phyloP scores from a whole-genome alignment of 2,113 vertebrate genomes.

The Notechis scutatus region DNA sequence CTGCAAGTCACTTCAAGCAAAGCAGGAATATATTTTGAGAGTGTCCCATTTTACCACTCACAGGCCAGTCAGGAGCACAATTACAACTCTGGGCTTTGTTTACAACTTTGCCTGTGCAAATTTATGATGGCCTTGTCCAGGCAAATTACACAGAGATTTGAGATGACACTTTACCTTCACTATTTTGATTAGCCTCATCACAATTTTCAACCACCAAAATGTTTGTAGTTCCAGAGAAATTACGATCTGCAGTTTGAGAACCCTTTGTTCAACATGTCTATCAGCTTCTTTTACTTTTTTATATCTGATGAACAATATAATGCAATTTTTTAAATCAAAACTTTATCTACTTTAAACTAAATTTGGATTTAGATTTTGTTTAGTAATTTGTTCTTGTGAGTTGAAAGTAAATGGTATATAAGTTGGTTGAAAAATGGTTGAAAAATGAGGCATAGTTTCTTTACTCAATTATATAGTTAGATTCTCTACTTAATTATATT shows the following conservation, averaged over 20 bases:
- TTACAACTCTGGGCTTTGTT: neutral
- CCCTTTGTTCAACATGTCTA: neutral
- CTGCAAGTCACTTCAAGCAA: too few relatives aligned
- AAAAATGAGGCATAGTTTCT: slow-evolving; percentile 57
- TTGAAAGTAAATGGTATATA: slow-evolving; percentile 48
- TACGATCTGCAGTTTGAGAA: neutral
- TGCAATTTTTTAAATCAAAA: neutral
- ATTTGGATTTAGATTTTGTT: slow-evolving; percentile 29
- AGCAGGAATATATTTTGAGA: too few relatives aligned
- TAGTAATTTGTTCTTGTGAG: slow-evolving; percentile 23
- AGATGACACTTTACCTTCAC: neutral
- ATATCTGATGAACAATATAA: slow-evolving; percentile 19
- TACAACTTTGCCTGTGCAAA: neutral
- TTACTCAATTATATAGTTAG: slow-evolving; percentile 30
- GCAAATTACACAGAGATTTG: neutral
- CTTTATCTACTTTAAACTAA: neutral
- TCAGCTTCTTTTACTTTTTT: neutral
- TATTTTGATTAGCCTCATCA: neutral
- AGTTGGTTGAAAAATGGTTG: slow-evolving; percentile 51
- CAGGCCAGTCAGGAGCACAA: neutral
- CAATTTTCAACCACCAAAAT: neutral
- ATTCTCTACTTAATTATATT: slow-evolving; percentile 52
- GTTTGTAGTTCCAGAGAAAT: neutral
- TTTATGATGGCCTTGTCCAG: neutral
- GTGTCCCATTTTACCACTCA: too few relatives aligned